These are phyloP conservation scores for Nemopilema nomurai DNA, from an alignment of 30 jellyfish, hydroid and myxozoan genomes.

Conservation along the genomic window DNA sequence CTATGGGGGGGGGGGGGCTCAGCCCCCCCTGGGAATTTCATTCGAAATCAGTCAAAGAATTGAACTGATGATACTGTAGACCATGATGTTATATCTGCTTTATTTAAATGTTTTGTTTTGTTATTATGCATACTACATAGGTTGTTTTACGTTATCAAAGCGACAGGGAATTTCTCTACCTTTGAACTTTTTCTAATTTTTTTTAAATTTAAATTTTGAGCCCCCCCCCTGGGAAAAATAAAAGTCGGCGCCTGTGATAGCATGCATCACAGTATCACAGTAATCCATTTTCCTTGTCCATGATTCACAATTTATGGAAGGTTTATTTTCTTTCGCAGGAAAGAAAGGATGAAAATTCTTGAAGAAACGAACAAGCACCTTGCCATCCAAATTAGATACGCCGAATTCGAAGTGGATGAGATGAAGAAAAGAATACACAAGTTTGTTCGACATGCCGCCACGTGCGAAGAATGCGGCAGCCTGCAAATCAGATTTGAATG, in stretches of 20 bases:
- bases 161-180: no score
- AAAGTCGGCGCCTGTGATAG: neutral
- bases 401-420: constrained; percentile 35
- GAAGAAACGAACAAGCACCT: constrained; percentile 41
- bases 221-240: no score
- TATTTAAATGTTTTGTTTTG: no score
- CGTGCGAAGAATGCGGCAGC: constrained; percentile 60
- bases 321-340: neutral
- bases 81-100: no score
- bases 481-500: constrained; percentile 45
- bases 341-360: constrained; percentile 31
- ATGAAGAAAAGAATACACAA: constrained; percentile 37
- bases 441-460: constrained; percentile 49
- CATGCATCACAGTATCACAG: neutral
- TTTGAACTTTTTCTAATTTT: no score
- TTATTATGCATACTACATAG: no score
- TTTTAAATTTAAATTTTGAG: no score
- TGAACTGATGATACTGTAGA: no score
- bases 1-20: no score
- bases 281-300: neutral
- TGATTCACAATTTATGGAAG: neutral
- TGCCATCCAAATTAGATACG: constrained; percentile 25
- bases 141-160: no score
- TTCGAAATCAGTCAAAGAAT: no score
- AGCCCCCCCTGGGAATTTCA: no score